These are phyloP conservation scores for Protonemura montana DNA, from an alignment of 2,888 invertebrate genomes.

Conservation along the genomic window DNA sequence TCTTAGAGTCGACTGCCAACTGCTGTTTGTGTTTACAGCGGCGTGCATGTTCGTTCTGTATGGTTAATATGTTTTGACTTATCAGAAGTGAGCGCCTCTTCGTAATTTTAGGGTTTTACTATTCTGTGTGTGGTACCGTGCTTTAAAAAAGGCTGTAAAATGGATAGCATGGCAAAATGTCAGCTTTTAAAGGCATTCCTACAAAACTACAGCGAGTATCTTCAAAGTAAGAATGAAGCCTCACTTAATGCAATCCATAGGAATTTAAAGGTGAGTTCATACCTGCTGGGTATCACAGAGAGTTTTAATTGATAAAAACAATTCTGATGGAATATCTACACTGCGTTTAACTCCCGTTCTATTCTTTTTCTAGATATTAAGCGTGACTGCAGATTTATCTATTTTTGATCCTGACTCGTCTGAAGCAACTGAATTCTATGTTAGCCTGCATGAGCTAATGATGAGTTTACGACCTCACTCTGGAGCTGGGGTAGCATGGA, in stretches of 20 bases:
- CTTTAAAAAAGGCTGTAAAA: background rate
- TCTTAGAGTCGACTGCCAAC: no score
- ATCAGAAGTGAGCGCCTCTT: no score
- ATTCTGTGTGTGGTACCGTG: no score
- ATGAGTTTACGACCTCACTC: slow-evolving; percentile 62
- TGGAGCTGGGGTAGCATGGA: slow-evolving; percentile 68
- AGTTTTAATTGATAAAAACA: background rate
- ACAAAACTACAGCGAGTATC: slow-evolving; percentile 63
- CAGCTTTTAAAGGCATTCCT: slow-evolving; percentile 65
- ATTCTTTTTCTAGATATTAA: slow-evolving; percentile 64
- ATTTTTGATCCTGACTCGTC: slow-evolving; percentile 72
- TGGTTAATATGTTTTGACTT: no score
- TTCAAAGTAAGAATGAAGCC: slow-evolving; percentile 63
- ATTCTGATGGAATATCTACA: no score
- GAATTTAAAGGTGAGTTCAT: slow-evolving; percentile 63
- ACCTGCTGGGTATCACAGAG: background rate
- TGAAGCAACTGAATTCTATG: slow-evolving; percentile 72
- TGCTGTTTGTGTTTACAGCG: no score
- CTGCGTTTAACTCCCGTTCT: no score
- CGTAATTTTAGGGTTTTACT: no score
- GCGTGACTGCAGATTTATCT: slow-evolving; percentile 69
- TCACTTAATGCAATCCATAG: slow-evolving; percentile 64
- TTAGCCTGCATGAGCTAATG: slow-evolving; percentile 71
- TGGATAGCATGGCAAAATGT: slow-evolving; percentile 45
- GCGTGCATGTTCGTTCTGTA: no score